Evolutionary conservation across 1,140 invertebrate genomes (phyloP).

Genomic region (Onthophagus taurus): DNA sequence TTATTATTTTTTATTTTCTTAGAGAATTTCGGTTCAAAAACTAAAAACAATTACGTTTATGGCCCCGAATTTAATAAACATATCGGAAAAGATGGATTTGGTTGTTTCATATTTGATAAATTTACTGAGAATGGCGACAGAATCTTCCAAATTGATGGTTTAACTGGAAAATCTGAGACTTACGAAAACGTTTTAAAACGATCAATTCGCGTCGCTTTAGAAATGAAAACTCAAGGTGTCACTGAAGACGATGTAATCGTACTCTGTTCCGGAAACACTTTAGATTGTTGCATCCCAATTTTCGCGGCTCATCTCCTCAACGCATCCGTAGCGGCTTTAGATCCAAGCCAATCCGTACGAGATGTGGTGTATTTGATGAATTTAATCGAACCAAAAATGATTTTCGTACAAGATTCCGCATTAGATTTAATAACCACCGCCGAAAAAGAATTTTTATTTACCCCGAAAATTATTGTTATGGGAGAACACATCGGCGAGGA

Average conservation of each 20-base stretch:
- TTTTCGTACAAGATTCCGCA: constrained; percentile 29
- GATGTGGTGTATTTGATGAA: constrained; percentile 29
- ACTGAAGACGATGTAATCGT: constrained; percentile 31
- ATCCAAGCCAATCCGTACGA: constrained; percentile 8
- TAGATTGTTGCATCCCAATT: constrained; percentile 30
- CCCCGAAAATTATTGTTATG: constrained; percentile 29
- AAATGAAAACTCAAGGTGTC: constrained; percentile 28
- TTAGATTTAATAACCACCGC: constrained; percentile 21
- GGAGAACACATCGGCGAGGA: constrained; percentile 19
- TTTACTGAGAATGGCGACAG: not conserved
- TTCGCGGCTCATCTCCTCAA: constrained; percentile 30
- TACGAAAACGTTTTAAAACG: constrained; percentile 26
- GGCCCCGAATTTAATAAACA: not conserved
- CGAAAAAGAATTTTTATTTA: constrained; percentile 15
- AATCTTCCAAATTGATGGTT: constrained; percentile 31
- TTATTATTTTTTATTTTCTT: no score
- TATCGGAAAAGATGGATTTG: not conserved
- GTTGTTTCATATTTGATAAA: not conserved
- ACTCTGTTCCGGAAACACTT: constrained; percentile 30
- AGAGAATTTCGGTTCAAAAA: not conserved
- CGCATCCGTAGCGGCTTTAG: constrained; percentile 14
- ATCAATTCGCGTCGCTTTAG: constrained; percentile 30
- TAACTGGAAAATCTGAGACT: constrained; percentile 33
- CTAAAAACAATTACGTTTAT: constrained; percentile 3
- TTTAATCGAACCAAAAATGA: constrained; percentile 33